Evolutionary conservation across 2,797 vertebrate species (phyloP).

Genomic region (Iguana delicatissima): DNA sequence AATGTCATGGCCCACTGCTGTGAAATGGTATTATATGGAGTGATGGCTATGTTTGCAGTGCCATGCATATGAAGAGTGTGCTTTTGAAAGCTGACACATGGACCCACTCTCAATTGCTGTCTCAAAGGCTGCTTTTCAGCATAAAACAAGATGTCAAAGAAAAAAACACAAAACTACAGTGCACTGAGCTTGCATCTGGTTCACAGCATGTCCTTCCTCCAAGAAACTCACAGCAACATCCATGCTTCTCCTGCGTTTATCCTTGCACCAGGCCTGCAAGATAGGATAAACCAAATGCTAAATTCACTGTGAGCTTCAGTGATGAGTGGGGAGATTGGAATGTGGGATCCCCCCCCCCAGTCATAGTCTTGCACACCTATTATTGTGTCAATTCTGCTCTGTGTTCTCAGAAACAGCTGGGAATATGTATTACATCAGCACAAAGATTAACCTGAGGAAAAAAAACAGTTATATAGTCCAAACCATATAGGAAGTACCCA

Average conservation of each 20-base stretch:
- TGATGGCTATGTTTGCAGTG: neutral
- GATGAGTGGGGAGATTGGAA: neutral
- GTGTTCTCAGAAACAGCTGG: too few species aligned
- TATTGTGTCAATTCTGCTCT: too few species aligned
- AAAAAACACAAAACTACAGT: neutral
- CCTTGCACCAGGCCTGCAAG: neutral
- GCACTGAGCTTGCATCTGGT: neutral
- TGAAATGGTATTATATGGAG: slow-evolving; percentile 1
- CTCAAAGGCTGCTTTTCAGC: neutral
- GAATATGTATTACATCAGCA: neutral
- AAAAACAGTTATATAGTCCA: neutral
- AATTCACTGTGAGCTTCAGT: neutral
- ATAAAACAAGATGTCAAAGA: neutral
- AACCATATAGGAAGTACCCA: neutral
- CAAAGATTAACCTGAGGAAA: neutral
- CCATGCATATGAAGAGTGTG: neutral
- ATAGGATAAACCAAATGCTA: neutral
- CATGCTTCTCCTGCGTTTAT: neutral
- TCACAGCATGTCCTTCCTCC: neutral
- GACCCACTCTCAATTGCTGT: neutral
- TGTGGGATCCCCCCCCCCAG: neutral
- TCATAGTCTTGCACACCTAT: neutral
- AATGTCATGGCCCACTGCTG: neutral
- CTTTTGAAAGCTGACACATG: neutral
- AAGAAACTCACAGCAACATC: neutral